Conservation (phyloP, 2,888 invertebrate genomes). For the Apamea epomidion region DNA sequence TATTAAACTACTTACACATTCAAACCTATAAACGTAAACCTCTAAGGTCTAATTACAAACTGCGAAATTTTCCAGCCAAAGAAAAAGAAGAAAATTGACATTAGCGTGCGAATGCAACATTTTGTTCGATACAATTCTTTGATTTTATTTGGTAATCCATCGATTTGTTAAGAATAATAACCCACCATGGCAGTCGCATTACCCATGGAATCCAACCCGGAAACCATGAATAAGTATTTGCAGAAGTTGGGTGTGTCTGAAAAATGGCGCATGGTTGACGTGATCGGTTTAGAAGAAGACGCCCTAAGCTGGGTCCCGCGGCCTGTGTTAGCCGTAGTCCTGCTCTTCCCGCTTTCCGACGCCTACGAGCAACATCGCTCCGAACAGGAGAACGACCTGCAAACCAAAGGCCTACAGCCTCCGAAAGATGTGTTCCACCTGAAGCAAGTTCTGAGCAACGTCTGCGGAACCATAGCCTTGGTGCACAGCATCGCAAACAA, state of each 20-base stretch:
- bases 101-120: conserved; percentile 12
- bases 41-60: background rate
- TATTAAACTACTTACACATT: background rate
- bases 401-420: conserved; percentile 88
- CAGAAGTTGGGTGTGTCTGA: conserved; percentile 94
- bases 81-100: conserved; percentile 33
- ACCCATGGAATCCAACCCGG: conserved; percentile 91
- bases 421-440: conserved; percentile 94
- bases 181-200: conserved; percentile 76
- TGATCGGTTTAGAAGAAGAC: conserved; percentile 97
- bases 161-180: conserved; percentile 12
- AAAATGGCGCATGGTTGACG: conserved; percentile 96
- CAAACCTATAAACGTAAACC: conserved; percentile 3
- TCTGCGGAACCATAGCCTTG: conserved; percentile 98
- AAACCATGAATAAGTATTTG: conserved; percentile 92
- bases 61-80: background rate
- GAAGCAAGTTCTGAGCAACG: conserved; percentile 97
- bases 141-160: conserved; percentile 26
- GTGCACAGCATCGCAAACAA: conserved; percentile 98
- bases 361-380: conserved; percentile 93
- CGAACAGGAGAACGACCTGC: conserved; percentile 91
- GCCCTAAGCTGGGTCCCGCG: conserved; percentile 95
- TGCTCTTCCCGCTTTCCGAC: conserved; percentile 96
- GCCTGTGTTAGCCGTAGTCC: conserved; percentile 95
- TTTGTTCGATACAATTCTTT: conserved; percentile 23